These are phyloP conservation scores for silkworm (Bombyx mori) DNA, from an alignment of 1,140 invertebrate species.

Conservation along the genomic window DNA sequence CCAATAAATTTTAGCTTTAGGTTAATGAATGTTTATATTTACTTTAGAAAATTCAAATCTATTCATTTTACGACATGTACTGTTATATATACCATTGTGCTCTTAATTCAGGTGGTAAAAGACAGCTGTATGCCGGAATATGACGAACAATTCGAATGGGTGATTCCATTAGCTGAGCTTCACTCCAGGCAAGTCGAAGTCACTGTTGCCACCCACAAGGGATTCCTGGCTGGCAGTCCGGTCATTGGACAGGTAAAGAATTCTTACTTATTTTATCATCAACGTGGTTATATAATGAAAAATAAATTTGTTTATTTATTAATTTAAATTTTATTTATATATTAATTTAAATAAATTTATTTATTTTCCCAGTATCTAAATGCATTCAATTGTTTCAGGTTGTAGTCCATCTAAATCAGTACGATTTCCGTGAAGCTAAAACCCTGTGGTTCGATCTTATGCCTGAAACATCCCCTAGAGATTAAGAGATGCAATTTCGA, in stretches of 20 bases:
- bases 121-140: slow-evolving; percentile 93
- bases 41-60: too few species aligned
- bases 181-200: slow-evolving; percentile 82
- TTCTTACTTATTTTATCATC: neutral
- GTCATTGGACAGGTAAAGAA: slow-evolving; percentile 82
- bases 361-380: too few species aligned
- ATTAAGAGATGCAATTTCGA: slow-evolving; percentile 19
- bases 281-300: neutral
- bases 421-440: slow-evolving; percentile 76
- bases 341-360: neutral
- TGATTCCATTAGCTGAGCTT: slow-evolving; percentile 83
- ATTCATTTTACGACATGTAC: neutral
- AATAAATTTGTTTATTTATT: neutral
- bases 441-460: slow-evolving; percentile 82
- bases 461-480: slow-evolving; percentile 70
- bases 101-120: slow-evolving; percentile 75
- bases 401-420: slow-evolving; percentile 76
- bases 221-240: slow-evolving; percentile 82
- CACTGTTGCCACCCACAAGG: slow-evolving; percentile 87
- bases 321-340: slow-evolving; percentile 1
- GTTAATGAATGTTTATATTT: too few species aligned
- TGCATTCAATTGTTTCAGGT: slow-evolving; percentile 63
- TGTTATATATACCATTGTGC: neutral
- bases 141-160: slow-evolving; percentile 92
- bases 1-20: too few species aligned